Base-by-base conservation (phyloP, 2,888 invertebrate genomes). In the Scaptomyza caliginosa region DNA sequence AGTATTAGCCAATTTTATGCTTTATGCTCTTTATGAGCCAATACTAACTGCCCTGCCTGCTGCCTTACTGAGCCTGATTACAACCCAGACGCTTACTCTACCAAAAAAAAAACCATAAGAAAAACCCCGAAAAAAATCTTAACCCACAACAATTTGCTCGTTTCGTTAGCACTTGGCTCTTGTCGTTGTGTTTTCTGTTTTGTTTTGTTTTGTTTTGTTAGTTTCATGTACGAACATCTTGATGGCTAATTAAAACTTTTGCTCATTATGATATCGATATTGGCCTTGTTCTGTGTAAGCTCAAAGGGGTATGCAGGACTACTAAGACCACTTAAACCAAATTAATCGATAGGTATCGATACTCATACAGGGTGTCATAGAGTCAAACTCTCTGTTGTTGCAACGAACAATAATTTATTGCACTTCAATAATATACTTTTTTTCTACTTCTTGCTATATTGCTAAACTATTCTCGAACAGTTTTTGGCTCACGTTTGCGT, bases 171-270 rank as follows among this genome's bases (percentile, higher is more conserved):
- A 48, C 65, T 40, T 43, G 46, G 48, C 7, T 23, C 34, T 42
- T 40, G 24, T 60, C 42, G 34, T 38, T 52, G 1, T 32, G 32
- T 32, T n/a, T n/a, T 32, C 32, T 32, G 17, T 40, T 28, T 21
- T 57, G 24, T 45, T 45, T 34, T 60, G 17, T 38, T n/a, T n/a
- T 50, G 52, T 66, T 67, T 21, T 42, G 40, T 63, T 77, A 68
- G 77, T 77, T 82, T 71, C 73, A 71, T 75, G 75, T 72, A 57
- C 66, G 69, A 81, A 79, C 87, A 89, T 89, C 87, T 89, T 89
- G 88, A 89, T 89, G 89, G 89, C 87, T 89, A 89, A 89, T 89
- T 89, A 89, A 89, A 89, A 89, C 80, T 89, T 89, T 89, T 85
- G 34, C 83, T 83, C 86, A 87, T 89, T 88, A 83, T 67, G 74